Conservation (phyloP, 2,888 invertebrate species). For the Cerceris rybyensis region DNA sequence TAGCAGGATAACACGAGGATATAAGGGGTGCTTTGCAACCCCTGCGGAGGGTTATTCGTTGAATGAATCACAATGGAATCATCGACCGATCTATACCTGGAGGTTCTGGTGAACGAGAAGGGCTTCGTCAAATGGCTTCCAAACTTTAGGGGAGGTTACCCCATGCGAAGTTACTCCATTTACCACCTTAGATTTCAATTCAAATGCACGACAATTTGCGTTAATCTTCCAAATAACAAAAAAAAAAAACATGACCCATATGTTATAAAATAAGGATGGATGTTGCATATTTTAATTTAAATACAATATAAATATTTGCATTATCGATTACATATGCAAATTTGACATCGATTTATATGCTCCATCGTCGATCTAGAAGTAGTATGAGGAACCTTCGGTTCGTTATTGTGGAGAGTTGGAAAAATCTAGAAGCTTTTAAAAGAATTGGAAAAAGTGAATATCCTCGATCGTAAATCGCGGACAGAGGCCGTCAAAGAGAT, state of each 20-base stretch:
- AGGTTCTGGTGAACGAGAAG: conserved; percentile 19
- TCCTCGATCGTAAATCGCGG: background rate
- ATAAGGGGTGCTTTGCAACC: conserved; percentile 71
- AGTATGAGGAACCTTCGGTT: background rate
- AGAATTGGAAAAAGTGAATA: background rate
- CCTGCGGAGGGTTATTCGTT: conserved; percentile 64
- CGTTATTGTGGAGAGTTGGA: background rate
- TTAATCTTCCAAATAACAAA: background rate
- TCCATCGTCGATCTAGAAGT: no score
- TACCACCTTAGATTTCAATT: background rate
- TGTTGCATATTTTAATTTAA: no score
- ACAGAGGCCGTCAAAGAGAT: conserved; percentile 59
- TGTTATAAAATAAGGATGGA: no score
- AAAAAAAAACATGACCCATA: background rate
- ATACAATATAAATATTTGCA: no score
- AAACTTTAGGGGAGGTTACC: background rate
- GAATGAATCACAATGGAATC: conserved; percentile 55
- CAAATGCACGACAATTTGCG: background rate
- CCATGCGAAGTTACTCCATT: background rate
- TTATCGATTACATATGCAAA: no score
- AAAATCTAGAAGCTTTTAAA: background rate
- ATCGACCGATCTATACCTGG: conserved; percentile 27
- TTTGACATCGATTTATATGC: no score
- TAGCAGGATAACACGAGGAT: conserved; percentile 77
- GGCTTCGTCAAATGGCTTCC: conserved; percentile 34